phyloP scores from a whole-genome alignment of 2,113 vertebrate species.

The Thinocorus orbignyianus region DNA sequence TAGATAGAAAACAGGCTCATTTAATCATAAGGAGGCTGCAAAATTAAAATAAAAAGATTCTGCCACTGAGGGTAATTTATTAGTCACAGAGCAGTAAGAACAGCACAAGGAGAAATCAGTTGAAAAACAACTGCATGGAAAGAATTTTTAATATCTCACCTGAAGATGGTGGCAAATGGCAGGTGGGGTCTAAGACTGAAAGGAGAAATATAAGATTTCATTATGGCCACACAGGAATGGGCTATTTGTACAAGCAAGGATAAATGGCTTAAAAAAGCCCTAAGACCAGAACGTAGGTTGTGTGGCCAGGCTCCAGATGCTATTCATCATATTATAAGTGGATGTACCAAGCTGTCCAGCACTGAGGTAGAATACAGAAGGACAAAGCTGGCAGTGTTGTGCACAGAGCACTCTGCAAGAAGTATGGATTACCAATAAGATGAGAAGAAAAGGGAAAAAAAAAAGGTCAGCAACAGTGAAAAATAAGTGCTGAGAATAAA shows the following conservation, averaged over 20 bases:
- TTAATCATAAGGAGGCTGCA: neutral
- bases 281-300: neutral
- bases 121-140: neutral
- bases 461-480: neutral
- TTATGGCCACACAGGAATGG: neutral
- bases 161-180: neutral
- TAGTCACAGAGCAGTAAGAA: neutral
- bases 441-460: too few relatives aligned
- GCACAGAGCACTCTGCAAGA: neutral
- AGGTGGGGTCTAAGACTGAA: neutral
- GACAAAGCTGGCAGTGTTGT: neutral
- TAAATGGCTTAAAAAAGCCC: neutral
- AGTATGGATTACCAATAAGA: neutral
- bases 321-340: constrained; percentile 34
- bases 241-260: neutral
- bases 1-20: neutral
- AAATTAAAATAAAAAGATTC: neutral
- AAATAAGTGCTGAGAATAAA: neutral
- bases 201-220: constrained; percentile 9
- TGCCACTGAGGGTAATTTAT: neutral
- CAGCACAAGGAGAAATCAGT: neutral
- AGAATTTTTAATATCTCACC: neutral
- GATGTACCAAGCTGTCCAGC: neutral
- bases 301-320: constrained; percentile 1
- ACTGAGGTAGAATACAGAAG: neutral